These are phyloP conservation scores for Chelonia mydas DNA, from an alignment of 2,797 vertebrate species.

Conservation along the genomic window DNA sequence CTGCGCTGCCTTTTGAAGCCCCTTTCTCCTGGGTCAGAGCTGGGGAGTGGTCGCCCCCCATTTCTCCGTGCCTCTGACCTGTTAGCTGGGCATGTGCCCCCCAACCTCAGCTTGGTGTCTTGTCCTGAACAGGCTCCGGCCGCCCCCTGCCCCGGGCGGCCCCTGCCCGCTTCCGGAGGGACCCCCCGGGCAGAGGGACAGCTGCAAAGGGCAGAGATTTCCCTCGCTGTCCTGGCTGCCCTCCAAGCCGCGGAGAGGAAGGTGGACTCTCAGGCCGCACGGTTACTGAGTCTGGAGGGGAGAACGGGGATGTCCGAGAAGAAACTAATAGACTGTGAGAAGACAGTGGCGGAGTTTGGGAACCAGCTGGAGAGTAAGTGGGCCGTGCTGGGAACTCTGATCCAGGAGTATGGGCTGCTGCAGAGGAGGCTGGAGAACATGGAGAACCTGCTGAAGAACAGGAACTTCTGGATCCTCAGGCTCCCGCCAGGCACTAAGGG, in stretches of 20 bases:
- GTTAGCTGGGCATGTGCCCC: not conserved
- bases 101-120: not conserved
- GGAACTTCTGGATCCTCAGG: constrained; percentile 81
- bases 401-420: constrained; percentile 77
- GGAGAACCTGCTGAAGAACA: constrained; percentile 82
- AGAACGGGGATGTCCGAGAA: constrained; percentile 54
- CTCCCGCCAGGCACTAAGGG: constrained; percentile 72
- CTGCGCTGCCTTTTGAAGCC: no score
- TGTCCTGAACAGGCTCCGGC: not conserved
- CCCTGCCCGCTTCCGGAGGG: constrained; percentile 65
- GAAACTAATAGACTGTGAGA: constrained; percentile 76
- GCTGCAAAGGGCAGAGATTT: constrained; percentile 68
- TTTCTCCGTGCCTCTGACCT: no score
- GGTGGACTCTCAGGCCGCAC: constrained; percentile 67
- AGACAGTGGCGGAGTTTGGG: constrained; percentile 69
- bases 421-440: constrained; percentile 79
- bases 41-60: no score
- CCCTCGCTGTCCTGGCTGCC: constrained; percentile 75
- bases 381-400: constrained; percentile 73
- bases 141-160: not conserved
- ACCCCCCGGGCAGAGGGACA: constrained; percentile 60
- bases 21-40: no score
- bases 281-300: constrained; percentile 56
- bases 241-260: constrained; percentile 76
- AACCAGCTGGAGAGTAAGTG: constrained; percentile 79